Evolutionary conservation across 2,797 vertebrate genomes (phyloP).

Genomic region (Spinus olivaceus): DNA sequence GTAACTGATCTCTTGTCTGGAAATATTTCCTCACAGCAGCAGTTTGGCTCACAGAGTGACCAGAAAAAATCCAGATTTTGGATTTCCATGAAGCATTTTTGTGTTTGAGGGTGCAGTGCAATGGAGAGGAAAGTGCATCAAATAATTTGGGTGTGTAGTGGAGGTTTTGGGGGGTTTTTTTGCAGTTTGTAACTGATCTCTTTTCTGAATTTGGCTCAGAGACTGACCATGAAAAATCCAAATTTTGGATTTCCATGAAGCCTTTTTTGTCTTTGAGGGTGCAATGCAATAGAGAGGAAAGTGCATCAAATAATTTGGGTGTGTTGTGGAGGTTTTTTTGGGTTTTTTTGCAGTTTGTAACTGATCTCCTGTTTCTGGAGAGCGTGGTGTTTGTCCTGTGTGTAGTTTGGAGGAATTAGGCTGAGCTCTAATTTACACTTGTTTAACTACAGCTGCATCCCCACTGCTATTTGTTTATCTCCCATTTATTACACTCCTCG

Average conservation of each 20-base stretch:
- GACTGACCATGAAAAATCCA: too few species aligned
- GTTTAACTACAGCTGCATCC: constrained; percentile 79
- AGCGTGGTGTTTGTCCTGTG: not conserved
- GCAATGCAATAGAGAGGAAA: not conserved
- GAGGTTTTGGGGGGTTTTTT: too few species aligned
- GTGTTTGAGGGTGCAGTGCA: too few species aligned
- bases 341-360: not conserved
- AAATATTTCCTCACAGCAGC: too few species aligned
- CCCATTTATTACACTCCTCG: constrained; percentile 78
- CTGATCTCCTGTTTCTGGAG: constrained; percentile 31
- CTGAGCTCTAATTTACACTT: constrained; percentile 77
- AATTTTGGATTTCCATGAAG: not conserved
- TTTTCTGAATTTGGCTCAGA: not conserved
- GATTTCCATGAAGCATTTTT: too few species aligned
- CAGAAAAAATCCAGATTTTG: too few species aligned
- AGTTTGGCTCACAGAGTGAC: too few species aligned
- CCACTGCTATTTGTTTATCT: constrained; percentile 81
- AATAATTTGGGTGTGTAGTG: too few species aligned
- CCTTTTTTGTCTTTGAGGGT: not conserved
- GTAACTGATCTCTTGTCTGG: too few species aligned
- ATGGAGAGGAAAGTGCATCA: too few species aligned
- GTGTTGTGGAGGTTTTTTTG: not conserved
- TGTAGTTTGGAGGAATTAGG: constrained; percentile 49
- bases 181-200: not conserved
- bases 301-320: not conserved